phyloP scores from a whole-genome alignment of 2,888 invertebrate species.

The Smittia sp. region DNA sequence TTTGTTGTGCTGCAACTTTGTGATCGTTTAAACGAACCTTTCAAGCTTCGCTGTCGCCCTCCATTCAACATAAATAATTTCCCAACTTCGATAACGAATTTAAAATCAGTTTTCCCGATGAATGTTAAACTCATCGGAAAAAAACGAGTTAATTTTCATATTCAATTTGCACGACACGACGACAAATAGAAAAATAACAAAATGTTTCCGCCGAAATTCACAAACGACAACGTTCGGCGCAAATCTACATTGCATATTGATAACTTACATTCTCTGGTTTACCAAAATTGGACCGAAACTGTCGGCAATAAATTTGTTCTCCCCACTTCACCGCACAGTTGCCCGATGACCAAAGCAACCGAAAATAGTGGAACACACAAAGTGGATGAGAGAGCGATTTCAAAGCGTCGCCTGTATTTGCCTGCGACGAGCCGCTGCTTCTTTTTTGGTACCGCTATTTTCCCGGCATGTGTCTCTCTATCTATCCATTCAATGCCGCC shows the following conservation, averaged over 20 bases:
- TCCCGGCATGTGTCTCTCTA: neutral
- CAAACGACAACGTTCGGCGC: slow-evolving; percentile 6
- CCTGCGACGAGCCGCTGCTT: neutral
- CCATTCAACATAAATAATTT: slow-evolving; percentile 11
- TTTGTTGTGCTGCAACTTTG: neutral
- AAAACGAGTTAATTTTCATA: slow-evolving; percentile 15
- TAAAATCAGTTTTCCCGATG: slow-evolving; percentile 18
- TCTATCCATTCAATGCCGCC: slow-evolving; percentile 28
- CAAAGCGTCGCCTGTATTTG: slow-evolving; percentile 2
- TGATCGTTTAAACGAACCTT: neutral
- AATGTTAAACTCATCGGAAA: neutral
- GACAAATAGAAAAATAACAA: slow-evolving; percentile 29
- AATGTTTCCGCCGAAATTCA: slow-evolving; percentile 17
- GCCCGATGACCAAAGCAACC: slow-evolving; percentile 33
- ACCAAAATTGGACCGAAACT: slow-evolving; percentile 36
- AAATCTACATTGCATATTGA: slow-evolving; percentile 37
- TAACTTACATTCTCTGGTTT: slow-evolving; percentile 37
- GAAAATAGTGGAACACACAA: slow-evolving; percentile 36
- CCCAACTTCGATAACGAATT: slow-evolving; percentile 7
- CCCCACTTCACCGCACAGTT: slow-evolving; percentile 16
- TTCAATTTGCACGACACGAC: neutral
- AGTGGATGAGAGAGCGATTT: slow-evolving; percentile 19
- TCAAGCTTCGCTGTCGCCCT: neutral
- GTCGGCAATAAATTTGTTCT: slow-evolving; percentile 40
- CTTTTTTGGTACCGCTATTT: neutral